Percentiles rank a stretch among this genome's conserved stretches.
These are phyloP conservation scores for Tubulanus polymorphus DNA, from an alignment of 2,888 invertebrate species.

Conservation along the genomic window DNA sequence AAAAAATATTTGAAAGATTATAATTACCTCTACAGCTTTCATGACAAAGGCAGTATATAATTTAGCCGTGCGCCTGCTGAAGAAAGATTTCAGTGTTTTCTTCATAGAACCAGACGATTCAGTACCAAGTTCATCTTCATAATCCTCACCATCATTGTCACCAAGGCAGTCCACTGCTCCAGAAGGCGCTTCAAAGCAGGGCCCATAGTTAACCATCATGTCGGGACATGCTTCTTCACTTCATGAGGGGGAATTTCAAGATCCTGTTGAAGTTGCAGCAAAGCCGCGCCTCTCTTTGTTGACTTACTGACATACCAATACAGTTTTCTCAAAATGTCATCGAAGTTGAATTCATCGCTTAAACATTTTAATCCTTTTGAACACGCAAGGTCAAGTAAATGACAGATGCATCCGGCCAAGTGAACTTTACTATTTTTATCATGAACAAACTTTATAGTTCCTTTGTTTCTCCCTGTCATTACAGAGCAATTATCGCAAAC, in stretches of 20 bases:
- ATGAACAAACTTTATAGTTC: slow-evolving; percentile 4
- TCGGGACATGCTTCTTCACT: slow-evolving; percentile 8
- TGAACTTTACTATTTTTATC: slow-evolving; percentile 8
- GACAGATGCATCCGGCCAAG: slow-evolving; percentile 13
- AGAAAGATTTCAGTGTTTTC: too few relatives aligned
- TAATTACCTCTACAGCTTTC: too few relatives aligned
- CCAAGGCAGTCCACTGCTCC: not conserved
- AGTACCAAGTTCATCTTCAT: too few relatives aligned
- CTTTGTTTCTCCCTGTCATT: slow-evolving; percentile 9
- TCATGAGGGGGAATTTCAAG: not conserved
- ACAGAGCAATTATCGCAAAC: slow-evolving; percentile 12
- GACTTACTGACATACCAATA: slow-evolving; percentile 10
- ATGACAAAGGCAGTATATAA: too few relatives aligned
- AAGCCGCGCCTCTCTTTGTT: not conserved
- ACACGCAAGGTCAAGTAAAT: slow-evolving; percentile 14
- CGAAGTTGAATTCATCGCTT: too few relatives aligned
- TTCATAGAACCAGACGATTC: too few relatives aligned
- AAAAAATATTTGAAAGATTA: too few relatives aligned
- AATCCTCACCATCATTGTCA: too few relatives aligned
- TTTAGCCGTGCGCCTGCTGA: too few relatives aligned
- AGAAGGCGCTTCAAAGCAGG: slow-evolving; percentile 1
- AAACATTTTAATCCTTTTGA: too few relatives aligned
- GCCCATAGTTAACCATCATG: slow-evolving; percentile 8
- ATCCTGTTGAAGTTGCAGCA: not conserved
- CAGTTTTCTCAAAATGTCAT: slow-evolving; percentile 6